phyloP scores from a whole-genome alignment of 2,888 invertebrate genomes.

The Brenthis hecate region DNA sequence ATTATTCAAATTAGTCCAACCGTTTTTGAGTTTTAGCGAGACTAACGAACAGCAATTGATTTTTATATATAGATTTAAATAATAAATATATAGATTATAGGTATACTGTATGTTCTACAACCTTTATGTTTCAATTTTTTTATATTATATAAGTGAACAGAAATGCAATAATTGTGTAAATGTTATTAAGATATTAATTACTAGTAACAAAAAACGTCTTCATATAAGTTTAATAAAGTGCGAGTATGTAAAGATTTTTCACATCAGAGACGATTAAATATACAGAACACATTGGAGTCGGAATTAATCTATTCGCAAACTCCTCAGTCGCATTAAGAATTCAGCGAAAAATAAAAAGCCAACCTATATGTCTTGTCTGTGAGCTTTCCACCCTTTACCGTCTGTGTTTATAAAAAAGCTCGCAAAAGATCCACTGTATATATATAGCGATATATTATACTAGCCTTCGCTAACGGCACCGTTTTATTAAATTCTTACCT shows the following conservation, averaged over 20 bases:
- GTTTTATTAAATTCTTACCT: neutral
- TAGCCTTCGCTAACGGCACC: neutral
- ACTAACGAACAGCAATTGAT: no score
- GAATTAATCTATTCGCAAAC: conserved; percentile 32
- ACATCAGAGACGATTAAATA: conserved; percentile 29
- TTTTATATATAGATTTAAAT: no score
- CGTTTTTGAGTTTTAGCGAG: no score
- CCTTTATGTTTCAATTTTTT: no score
- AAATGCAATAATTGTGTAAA: no score
- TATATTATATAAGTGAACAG: no score
- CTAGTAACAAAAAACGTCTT: neutral
- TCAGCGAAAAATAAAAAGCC: conserved; percentile 27
- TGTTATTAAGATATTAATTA: no score
- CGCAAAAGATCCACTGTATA: neutral
- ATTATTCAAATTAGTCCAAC: no score
- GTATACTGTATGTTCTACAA: no score
- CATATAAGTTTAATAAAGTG: neutral
- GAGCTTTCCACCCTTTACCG: conserved; percentile 26
- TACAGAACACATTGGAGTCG: conserved; percentile 32
- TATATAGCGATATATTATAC: no score
- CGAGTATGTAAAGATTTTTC: neutral
- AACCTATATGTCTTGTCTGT: conserved; percentile 23
- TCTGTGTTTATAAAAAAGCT: conserved; percentile 12
- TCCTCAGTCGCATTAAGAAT: conserved; percentile 30
- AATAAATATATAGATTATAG: no score